Base-by-base conservation (phyloP, 2,113 vertebrate genomes). In the Lates calcarifer region DNA sequence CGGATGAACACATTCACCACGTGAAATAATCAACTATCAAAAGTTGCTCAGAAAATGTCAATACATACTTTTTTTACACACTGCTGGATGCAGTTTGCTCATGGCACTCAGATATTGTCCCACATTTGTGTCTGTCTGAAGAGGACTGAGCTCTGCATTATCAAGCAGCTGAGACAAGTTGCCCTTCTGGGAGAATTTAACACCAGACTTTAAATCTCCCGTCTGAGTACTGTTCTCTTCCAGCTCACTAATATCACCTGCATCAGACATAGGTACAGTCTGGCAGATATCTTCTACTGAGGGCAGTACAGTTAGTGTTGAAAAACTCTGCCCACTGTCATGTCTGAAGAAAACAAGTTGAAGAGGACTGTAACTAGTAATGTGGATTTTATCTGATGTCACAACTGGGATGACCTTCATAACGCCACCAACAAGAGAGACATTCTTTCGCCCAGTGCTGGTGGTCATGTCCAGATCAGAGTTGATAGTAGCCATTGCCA, bases 241-340 rank as follows among this genome's bases (percentile, higher is more conserved):
- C 51, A 31, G 29, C 49, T 37, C 31, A 57, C 24, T 64, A 17
- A n/a, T 33, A 37, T 81, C 61, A 43, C 31, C 66, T 29, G 66
- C 69, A 81, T 81, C 73, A 61, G 78, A 79, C 45, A 71, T 15
- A 45, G 49, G 29, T 41, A 64, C 29, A 73, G 22, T 49, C 22
- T 73, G 60, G 37, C 83, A 79, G 51, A 81, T 74, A 37, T 75
- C 76, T 31, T 87, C 79, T 26, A 83, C 75, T 71, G 80, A 82
- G 5, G 51, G 75, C 47, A 86, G 80, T 1, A 77, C 28, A 39
- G 64, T 82, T 47, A 74, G 60, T 35, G 60, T 28, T 39, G 68
- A 74, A 33, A 45, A 43, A 53, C 33, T 18, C 41, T 37, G 64
- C 37, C 9, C n/a, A 7, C 6, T 22, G 26, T 43, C 35, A 65